Conservation (phyloP, 2,888 invertebrate genomes). For the Lasioglossum figueresi region DNA sequence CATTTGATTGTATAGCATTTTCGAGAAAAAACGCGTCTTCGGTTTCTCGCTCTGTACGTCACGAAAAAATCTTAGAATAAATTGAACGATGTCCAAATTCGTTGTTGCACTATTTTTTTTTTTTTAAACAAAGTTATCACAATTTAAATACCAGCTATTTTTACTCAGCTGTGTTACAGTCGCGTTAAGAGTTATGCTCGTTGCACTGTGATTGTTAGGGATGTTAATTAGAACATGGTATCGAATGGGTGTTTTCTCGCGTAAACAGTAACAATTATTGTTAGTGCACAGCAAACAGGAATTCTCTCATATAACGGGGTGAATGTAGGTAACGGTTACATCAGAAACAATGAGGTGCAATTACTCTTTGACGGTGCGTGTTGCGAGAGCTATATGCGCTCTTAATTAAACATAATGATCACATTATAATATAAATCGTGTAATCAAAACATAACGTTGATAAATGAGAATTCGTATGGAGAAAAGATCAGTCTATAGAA, state of each 20-base stretch:
- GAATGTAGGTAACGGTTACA: neutral
- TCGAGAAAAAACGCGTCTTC: neutral
- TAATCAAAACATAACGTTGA: neutral
- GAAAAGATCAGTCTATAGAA: no score
- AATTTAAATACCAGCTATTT: neutral
- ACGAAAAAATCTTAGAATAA: neutral
- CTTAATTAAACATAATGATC: neutral
- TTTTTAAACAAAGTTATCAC: neutral
- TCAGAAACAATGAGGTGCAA: neutral
- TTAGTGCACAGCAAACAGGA: neutral
- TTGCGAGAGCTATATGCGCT: neutral
- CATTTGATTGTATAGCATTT: neutral
- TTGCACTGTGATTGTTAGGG: neutral
- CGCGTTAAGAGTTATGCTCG: neutral
- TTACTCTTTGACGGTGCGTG: constrained; percentile 1
- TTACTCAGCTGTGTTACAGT: neutral
- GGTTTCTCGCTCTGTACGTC: no score
- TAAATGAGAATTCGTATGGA: neutral
- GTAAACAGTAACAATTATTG: constrained; percentile 5
- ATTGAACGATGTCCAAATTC: neutral
- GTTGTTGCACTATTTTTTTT: neutral
- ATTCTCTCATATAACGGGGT: neutral
- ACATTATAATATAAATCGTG: neutral
- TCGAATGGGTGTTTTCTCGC: neutral
- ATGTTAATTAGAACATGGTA: neutral